These are phyloP conservation scores for Cyrtonyx montezumae DNA, from an alignment of 2,113 vertebrate species.

Conservation along the genomic window DNA sequence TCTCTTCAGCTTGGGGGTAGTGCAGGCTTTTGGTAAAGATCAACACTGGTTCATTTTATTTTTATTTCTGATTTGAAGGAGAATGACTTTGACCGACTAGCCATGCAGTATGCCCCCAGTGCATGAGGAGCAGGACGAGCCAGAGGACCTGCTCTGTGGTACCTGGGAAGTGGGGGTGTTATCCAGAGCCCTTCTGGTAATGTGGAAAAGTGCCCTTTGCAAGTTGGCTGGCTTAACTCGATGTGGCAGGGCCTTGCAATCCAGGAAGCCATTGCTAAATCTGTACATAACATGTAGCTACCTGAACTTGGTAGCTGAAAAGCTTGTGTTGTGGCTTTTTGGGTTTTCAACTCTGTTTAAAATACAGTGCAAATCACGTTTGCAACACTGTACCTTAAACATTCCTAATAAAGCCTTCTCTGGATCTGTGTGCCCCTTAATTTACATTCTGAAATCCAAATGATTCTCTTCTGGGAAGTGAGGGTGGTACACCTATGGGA, in stretches of 20 bases:
- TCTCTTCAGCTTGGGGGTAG: background rate
- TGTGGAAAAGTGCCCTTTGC: accelerated
- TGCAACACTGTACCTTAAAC: background rate
- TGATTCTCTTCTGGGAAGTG: background rate
- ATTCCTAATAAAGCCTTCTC: slow-evolving; percentile 41
- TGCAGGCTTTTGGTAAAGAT: accelerated
- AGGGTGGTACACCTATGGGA: background rate
- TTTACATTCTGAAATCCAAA: background rate
- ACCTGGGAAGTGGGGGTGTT: background rate
- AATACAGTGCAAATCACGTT: accelerated
- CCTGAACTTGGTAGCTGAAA: background rate
- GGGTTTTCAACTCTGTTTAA: background rate
- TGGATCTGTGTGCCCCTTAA: background rate
- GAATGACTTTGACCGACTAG: slow-evolving; percentile 93
- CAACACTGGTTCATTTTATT: background rate
- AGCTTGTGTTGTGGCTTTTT: background rate
- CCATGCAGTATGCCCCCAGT: slow-evolving; percentile 87
- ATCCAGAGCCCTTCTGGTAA: background rate
- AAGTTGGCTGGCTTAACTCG: accelerated
- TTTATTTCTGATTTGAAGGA: slow-evolving; percentile 78
- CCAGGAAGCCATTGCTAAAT: background rate
- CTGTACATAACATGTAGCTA: accelerated
- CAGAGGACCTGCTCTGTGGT: background rate
- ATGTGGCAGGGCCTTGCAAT: accelerated
- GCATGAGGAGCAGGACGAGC: slow-evolving; percentile 55